Percentiles rank a stretch among this genome's conserved stretches.
Conservation (phyloP, 1,140 invertebrate species). For the Zaprionus africanus region DNA sequence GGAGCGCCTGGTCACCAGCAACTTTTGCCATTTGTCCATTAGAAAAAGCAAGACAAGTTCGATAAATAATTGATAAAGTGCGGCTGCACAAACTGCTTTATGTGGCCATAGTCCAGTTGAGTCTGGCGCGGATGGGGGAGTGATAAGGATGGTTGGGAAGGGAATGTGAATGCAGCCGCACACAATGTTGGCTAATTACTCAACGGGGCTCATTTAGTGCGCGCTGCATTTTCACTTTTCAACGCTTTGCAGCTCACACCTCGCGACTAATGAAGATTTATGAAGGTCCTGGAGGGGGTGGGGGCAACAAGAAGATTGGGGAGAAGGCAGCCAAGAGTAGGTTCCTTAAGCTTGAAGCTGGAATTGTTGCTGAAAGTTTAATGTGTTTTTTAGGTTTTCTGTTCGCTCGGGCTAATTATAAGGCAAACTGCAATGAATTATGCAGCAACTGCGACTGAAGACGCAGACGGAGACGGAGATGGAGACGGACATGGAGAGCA, state of each 20-base stretch:
- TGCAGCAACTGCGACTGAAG: constrained; percentile 61
- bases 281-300: constrained; percentile 52
- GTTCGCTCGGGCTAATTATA: constrained; percentile 61
- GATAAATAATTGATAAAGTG: constrained; percentile 79
- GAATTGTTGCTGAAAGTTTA: constrained; percentile 72
- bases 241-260: constrained; percentile 66
- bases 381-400: constrained; percentile 72
- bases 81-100: constrained; percentile 47
- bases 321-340: constrained; percentile 32
- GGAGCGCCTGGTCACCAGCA: constrained; percentile 26
- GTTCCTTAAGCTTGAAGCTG: constrained; percentile 56
- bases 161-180: constrained; percentile 20
- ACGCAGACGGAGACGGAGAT: constrained; percentile 13
- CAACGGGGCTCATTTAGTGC: constrained; percentile 79
- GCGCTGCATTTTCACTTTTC: constrained; percentile 80
- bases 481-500: constrained; percentile 15
- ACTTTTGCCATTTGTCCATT: constrained; percentile 54
- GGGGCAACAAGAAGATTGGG: no score
- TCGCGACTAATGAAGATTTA: constrained; percentile 74
- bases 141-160: background rate
- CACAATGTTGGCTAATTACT: constrained; percentile 82
- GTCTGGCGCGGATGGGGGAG: background rate
- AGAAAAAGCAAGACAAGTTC: constrained; percentile 58
- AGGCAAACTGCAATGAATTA: constrained; percentile 78
- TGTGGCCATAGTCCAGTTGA: constrained; percentile 21